Conservation (phyloP, 2,113 vertebrate genomes). For the Prochilodus magdalenae region DNA sequence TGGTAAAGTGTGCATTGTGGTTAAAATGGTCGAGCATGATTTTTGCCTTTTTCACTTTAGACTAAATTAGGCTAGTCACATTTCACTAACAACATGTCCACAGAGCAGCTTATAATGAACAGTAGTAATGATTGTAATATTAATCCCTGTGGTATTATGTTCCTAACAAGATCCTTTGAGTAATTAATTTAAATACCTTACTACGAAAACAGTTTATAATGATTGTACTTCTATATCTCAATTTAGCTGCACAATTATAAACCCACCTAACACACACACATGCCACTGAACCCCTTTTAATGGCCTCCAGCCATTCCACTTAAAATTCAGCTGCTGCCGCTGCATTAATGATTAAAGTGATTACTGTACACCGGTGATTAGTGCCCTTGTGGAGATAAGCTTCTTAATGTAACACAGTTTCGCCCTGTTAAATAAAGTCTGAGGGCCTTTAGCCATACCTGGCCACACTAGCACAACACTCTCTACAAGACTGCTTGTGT, state of each 20-base stretch:
- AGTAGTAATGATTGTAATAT: background rate
- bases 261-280: slow-evolving; percentile 14
- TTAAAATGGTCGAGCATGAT: too few relatives aligned
- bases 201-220: slow-evolving; percentile 38
- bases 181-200: slow-evolving; percentile 41
- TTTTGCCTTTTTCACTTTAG: background rate
- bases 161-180: background rate
- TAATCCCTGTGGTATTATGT: background rate
- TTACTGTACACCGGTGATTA: slow-evolving; percentile 52
- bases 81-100: background rate
- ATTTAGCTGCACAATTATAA: slow-evolving; percentile 43
- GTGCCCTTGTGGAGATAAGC: slow-evolving; percentile 35
- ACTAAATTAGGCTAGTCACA: background rate
- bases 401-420: slow-evolving; percentile 34
- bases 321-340: slow-evolving; percentile 45
- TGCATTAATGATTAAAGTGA: slow-evolving; percentile 53
- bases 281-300: slow-evolving; percentile 7
- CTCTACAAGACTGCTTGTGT: background rate
- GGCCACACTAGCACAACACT: background rate
- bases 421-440: background rate
- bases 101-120: background rate
- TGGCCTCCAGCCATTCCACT: slow-evolving; percentile 43
- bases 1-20: too few relatives aligned
- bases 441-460: slow-evolving; percentile 17
- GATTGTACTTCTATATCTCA: slow-evolving; percentile 24